Evolutionary conservation across 1,140 invertebrate species (phyloP).

Genomic region (Apis florea): DNA sequence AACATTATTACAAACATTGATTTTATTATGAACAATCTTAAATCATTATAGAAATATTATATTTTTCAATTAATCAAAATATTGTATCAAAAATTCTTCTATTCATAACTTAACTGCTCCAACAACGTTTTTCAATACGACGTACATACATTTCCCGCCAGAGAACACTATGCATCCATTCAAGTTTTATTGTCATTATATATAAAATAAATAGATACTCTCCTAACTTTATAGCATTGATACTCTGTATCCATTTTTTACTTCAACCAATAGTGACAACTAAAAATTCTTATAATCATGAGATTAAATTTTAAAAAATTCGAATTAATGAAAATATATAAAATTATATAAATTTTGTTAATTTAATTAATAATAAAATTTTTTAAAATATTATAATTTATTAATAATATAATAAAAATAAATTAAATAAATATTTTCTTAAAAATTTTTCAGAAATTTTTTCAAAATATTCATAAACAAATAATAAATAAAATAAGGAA

Average conservation of each 20-base stretch:
- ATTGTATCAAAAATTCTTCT: background rate
- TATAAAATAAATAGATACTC: background rate
- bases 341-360: background rate
- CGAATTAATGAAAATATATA: background rate
- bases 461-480: too few relatives aligned
- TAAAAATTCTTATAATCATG: too few relatives aligned
- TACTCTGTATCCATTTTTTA: too few relatives aligned
- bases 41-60: background rate
- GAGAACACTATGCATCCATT: background rate
- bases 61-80: background rate
- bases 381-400: too few relatives aligned
- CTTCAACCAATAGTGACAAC: background rate
- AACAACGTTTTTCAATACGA: background rate
- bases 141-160: conserved; percentile 33
- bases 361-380: background rate
- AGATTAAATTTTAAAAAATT: background rate
- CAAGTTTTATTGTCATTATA: background rate
- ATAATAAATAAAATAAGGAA: too few relatives aligned
- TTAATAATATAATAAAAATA: background rate
- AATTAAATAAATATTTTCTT: background rate
- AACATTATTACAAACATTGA: background rate
- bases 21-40: background rate
- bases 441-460: background rate
- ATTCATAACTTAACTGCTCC: background rate
- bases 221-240: too few relatives aligned